Conservation (phyloP, 2,888 invertebrate genomes). For the Microctonus hyperodae region DNA sequence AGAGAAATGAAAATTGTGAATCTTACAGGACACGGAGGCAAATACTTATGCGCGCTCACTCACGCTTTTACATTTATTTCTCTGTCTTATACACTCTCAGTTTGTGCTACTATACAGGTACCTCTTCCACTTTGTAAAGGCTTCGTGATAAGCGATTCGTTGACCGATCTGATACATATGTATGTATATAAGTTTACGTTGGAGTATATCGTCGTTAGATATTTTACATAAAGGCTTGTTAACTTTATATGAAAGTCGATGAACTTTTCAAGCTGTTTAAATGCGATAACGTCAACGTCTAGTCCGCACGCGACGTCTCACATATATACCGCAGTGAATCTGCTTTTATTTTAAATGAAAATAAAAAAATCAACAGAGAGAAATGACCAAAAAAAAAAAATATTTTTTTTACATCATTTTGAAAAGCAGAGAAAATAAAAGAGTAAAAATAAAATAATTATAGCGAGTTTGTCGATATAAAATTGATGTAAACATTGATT, state of each 20-base stretch:
- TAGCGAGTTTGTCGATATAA: too few relatives aligned
- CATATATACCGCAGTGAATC: slow-evolving; percentile 2
- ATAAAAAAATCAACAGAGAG: not conserved
- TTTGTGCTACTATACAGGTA: not conserved
- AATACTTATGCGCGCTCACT: not conserved
- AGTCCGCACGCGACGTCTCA: slow-evolving; percentile 24
- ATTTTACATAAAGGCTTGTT: slow-evolving; percentile 21
- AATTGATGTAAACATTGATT: too few relatives aligned
- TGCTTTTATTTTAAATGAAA: slow-evolving; percentile 3
- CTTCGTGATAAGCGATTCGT: slow-evolving; percentile 16
- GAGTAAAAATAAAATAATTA: too few relatives aligned
- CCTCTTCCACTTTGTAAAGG: not conserved
- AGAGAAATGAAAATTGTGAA: slow-evolving; percentile 35
- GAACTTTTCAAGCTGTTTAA: slow-evolving; percentile 21
- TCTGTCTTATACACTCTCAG: too few relatives aligned
- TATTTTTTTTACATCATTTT: too few relatives aligned
- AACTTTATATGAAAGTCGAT: slow-evolving; percentile 16
- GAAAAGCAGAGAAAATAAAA: not conserved
- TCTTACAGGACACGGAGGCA: slow-evolving; percentile 2
- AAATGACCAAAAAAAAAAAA: not conserved
- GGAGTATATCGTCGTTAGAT: too few relatives aligned
- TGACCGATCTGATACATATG: slow-evolving; percentile 6
- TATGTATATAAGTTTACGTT: not conserved
- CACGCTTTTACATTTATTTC: not conserved
- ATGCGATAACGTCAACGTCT: slow-evolving; percentile 18